phyloP scores from a whole-genome alignment of 2,888 invertebrate species.

The Agrotis exclamationis region DNA sequence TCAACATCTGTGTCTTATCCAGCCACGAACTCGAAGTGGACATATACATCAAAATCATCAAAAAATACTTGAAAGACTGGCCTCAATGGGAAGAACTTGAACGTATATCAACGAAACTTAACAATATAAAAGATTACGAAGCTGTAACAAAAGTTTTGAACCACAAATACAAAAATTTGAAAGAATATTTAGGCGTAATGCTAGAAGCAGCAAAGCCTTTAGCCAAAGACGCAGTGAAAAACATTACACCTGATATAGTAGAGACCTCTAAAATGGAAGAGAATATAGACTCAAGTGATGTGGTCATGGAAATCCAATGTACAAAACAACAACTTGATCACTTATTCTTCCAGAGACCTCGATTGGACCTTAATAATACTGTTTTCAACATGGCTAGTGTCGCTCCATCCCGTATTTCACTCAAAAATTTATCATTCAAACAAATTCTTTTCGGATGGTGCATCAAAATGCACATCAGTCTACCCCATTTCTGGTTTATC shows the following conservation, averaged over 20 bases:
- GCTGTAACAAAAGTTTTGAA: constrained; percentile 71
- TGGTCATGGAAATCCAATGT: constrained; percentile 74
- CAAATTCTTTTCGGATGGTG: constrained; percentile 49
- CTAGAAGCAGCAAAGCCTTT: constrained; percentile 69
- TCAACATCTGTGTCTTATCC: constrained; percentile 69
- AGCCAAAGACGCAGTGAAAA: constrained; percentile 66
- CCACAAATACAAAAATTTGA: constrained; percentile 75
- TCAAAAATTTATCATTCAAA: constrained; percentile 23
- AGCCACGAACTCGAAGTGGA: constrained; percentile 79
- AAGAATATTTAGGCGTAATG: constrained; percentile 73
- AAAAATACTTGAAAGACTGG: constrained; percentile 84
- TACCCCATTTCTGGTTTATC: constrained; percentile 31
- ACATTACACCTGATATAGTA: constrained; percentile 22
- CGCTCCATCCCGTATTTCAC: constrained; percentile 61
- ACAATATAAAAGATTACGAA: constrained; percentile 64
- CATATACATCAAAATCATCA: constrained; percentile 81
- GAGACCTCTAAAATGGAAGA: constrained; percentile 34
- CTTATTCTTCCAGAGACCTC: constrained; percentile 72
- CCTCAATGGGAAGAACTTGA: constrained; percentile 85
- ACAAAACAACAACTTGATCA: constrained; percentile 73
- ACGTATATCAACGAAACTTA: constrained; percentile 65
- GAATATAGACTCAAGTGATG: constrained; percentile 50
- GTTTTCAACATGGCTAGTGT: constrained; percentile 73
- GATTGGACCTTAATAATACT: constrained; percentile 62
- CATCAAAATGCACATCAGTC: constrained; percentile 37